These are phyloP conservation scores for Calyptomena viridis DNA, from an alignment of 2,113 vertebrate species.

Conservation along the genomic window DNA sequence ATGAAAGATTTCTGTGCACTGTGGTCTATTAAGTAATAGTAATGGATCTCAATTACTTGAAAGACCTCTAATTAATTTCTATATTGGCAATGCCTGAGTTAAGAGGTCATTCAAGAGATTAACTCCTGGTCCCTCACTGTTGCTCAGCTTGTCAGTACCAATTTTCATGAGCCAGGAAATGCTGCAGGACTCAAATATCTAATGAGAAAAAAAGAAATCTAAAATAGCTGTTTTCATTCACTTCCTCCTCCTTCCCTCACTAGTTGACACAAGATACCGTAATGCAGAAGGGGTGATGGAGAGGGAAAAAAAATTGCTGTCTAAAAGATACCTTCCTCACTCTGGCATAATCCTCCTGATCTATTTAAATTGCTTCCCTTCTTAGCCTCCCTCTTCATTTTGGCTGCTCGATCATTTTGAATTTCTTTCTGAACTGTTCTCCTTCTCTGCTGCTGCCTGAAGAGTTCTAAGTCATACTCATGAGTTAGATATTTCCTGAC, in stretches of 20 bases:
- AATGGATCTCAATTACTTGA: slow-evolving; percentile 47
- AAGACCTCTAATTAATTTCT: slow-evolving; percentile 52
- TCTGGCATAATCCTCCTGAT: not conserved
- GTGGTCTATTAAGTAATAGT: slow-evolving; percentile 37
- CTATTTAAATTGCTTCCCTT: slow-evolving; percentile 3
- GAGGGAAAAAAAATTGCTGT: not conserved
- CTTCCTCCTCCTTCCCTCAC: not conserved
- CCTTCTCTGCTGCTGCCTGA: not conserved
- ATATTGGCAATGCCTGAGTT: slow-evolving; percentile 24
- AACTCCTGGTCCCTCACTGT: not conserved
- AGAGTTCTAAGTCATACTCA: not conserved
- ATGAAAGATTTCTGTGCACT: not conserved
- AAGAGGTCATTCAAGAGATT: slow-evolving; percentile 12
- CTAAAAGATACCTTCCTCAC: not conserved
- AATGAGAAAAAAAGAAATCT: not conserved
- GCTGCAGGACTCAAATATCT: not conserved
- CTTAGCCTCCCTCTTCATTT: not conserved
- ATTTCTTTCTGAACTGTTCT: not conserved
- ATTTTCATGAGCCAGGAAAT: not conserved
- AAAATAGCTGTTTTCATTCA: slow-evolving; percentile 21
- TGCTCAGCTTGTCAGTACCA: not conserved
- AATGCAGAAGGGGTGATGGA: slow-evolving; percentile 10
- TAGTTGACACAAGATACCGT: not conserved
- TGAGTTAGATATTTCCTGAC: slow-evolving; percentile 1
- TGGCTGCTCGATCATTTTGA: not conserved